Base-by-base conservation (phyloP, 2,888 invertebrate species). In the Eupithecia pulchellata region DNA sequence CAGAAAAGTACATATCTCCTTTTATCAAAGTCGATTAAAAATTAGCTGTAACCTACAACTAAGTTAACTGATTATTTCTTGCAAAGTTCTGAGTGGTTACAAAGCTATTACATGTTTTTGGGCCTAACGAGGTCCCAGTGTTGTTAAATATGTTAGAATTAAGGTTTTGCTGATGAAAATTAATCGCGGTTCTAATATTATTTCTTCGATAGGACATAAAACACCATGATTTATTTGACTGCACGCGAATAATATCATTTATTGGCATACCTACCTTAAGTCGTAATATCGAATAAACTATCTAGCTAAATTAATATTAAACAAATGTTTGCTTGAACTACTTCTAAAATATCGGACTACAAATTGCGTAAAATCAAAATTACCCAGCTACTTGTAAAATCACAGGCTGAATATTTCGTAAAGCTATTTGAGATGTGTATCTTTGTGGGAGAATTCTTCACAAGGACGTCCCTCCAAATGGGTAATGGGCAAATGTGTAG, bases 391-490 rank as follows among this genome's bases (percentile, higher is more conserved):
- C 32, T 58, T 30, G 63, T 57, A 55, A 55, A 62, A 47, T 47
- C 63, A 52, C 63, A 70, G 62, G 62, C 36, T 47, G 25, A 36
- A 27, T 60, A 60, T 77, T 74, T 71, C 69, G 72, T 66, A 74
- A 76, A 60, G 30, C 57, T 58, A 29, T 69, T 60, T 27, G 60
- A 52, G 64, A 69, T 72, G 32, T 39, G 55, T 67, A 66, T 60
- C 65, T 64, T 68, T 60, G 73, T 75, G 75, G 61, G 76, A 75
- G 71, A 65, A 64, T 64, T 62, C 68, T 42, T 69, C 57, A 66
- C 71, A 76, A 73, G 71, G 68, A 72, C 68, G 27, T 42, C 36
- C 61, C 30, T 61, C 29, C 60, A 34, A 60, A 60, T 32, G 30
- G 11, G 34, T 47, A 47, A 47, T 47, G 20, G 20, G 52, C 25